Evolutionary conservation across 2,888 invertebrate genomes (phyloP), one percentile per base, ranked within the genome.

Genomic region (Congeria kusceri): DNA sequence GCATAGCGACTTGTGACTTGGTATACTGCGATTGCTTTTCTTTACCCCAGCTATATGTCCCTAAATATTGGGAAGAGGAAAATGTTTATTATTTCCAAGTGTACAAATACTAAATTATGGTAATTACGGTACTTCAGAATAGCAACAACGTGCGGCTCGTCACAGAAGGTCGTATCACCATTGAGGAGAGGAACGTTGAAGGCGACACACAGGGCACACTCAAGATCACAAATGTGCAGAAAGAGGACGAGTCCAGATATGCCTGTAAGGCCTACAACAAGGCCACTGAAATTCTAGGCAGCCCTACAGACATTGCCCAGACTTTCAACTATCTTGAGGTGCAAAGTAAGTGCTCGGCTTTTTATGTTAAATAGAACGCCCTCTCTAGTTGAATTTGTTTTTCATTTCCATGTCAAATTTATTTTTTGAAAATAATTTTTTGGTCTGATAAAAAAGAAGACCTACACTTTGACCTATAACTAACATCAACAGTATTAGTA

Each of bases 191-290:
- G 0, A 58, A 23, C 5, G 53, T 67, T 20, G 65, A 53, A 4
- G 39, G 9, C 15, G 57, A 63, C 15, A 57, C 47, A 4, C 80
- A 80, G 53, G 69, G 80, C 3, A 68, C 47, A 9, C 64, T 80
- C 9, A 39, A 56, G n/a, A 66, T 80, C 27, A 23, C 23, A 4
- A 39, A 65, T 2, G 70, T 80, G 0, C 23, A 15, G n/a, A 72
- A 63, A n/a, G 77, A 70, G 20, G 80, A 80, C 25, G 63, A 69
- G 46, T 65, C 23, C 2, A n/a, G 7, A 0, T 80, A 80, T 23
- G 32, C 64, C 0, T 80, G 80, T 32, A 53, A 68, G n/a, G 80
- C 76, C 32, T 44, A 56, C 32, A 69, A 68, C 63, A 0, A 5
- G 2, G 67, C 58, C 20, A 27, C 64, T 13, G 25, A 53, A 18